A percentile compares a stretch with the other conserved stretches of the same genome.
Evolutionary conservation across 1,140 invertebrate species (phyloP).

Genomic region (Probaryconus sp.): DNA sequence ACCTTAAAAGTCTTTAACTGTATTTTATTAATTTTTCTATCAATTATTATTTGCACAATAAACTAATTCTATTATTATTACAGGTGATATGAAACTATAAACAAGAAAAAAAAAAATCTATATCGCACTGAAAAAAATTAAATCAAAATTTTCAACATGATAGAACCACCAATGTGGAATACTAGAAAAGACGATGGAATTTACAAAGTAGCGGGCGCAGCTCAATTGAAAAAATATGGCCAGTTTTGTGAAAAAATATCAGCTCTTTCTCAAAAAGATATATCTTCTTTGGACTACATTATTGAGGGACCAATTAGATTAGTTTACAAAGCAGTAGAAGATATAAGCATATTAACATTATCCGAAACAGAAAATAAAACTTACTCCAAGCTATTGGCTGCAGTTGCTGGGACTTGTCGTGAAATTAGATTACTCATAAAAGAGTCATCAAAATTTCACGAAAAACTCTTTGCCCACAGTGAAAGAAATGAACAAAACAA

Average conservation of each 20-base stretch:
- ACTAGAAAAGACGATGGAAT: conserved; percentile 71
- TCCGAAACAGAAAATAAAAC: conserved; percentile 89
- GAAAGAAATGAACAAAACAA: conserved; percentile 76
- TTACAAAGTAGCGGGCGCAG: conserved; percentile 81
- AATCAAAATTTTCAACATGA: conserved; percentile 64
- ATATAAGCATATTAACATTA: conserved; percentile 83
- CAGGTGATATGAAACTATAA: no score
- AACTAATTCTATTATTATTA: no score
- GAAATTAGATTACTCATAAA: conserved; percentile 85
- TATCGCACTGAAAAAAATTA: background rate
- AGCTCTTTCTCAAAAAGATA: conserved; percentile 71
- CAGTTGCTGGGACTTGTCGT: conserved; percentile 87
- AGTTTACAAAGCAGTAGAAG: conserved; percentile 82
- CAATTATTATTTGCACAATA: no score
- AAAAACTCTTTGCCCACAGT: conserved; percentile 82
- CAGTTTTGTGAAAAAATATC: conserved; percentile 84
- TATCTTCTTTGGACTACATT: conserved; percentile 74
- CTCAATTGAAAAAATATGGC: conserved; percentile 83
- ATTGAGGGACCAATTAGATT: conserved; percentile 78
- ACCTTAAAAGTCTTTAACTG: no score
- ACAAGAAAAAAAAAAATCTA: conserved; percentile 10
- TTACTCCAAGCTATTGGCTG: conserved; percentile 89
- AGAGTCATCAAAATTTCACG: conserved; percentile 83
- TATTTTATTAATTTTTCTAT: no score
- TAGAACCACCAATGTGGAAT: conserved; percentile 71